A percentile compares a stretch with the other conserved stretches of the same genome.
Evolutionary conservation across 2,797 vertebrate species (phyloP).

Genomic region (Phrynocephalus forsythii): DNA sequence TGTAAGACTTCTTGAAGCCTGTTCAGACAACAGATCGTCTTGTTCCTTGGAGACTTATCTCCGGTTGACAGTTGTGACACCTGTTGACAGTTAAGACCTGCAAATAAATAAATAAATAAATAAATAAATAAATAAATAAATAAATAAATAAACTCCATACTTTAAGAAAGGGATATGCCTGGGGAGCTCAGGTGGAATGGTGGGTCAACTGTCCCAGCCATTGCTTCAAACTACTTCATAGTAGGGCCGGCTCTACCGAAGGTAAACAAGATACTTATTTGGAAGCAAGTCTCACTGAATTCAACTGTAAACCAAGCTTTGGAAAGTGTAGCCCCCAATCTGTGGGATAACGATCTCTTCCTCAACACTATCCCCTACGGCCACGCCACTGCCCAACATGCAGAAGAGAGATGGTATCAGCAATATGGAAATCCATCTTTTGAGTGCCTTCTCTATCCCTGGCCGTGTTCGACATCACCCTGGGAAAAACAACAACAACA

Average conservation of each 20-base stretch:
- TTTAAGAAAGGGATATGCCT: no score
- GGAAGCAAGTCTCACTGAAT: not conserved
- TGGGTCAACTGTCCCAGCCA: not conserved
- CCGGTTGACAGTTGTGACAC: no score
- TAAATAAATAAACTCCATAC: no score
- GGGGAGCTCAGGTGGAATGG: not conserved
- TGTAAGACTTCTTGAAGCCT: no score
- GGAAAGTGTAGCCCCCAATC: no score
- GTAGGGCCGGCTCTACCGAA: not conserved
- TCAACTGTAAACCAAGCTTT: not conserved
- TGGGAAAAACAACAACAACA: slow-evolving; percentile 57
- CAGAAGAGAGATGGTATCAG: slow-evolving; percentile 50
- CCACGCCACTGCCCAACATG: slow-evolving; percentile 22
- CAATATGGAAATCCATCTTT: slow-evolving; percentile 58
- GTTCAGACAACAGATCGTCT: no score
- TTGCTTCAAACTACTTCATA: not conserved
- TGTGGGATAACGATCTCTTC: not conserved
- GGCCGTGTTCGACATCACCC: slow-evolving; percentile 59
- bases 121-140: no score
- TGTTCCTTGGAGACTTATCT: no score
- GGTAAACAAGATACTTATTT: not conserved
- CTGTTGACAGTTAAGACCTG: no score
- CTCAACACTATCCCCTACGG: not conserved
- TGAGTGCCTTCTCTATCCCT: slow-evolving; percentile 55
- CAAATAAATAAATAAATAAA: no score